phyloP scores from a whole-genome alignment of 2,797 vertebrate species.

The Pangasius larnaudii region DNA sequence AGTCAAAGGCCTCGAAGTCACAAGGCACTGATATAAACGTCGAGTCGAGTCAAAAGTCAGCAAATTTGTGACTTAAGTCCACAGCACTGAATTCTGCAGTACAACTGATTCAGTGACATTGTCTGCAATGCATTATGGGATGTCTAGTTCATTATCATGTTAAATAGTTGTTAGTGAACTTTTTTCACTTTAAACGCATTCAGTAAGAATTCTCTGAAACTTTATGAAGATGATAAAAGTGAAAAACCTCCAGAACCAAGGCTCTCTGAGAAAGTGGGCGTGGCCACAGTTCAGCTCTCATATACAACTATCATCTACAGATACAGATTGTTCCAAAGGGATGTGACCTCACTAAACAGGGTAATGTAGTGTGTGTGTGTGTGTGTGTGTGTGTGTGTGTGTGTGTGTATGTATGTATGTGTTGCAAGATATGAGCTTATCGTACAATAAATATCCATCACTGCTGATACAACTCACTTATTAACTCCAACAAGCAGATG shows the following conservation, averaged over 20 bases:
- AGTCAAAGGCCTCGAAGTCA: no score
- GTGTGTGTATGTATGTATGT: background rate
- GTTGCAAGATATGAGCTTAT: slow-evolving; percentile 48
- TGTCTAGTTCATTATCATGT: background rate
- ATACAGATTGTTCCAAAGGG: background rate
- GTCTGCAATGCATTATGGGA: background rate
- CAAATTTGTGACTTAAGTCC: background rate
- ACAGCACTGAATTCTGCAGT: no score
- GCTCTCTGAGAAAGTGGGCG: background rate
- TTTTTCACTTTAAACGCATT: background rate
- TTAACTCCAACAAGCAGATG: slow-evolving; percentile 65
- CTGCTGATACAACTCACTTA: slow-evolving; percentile 59
- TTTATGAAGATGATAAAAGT: background rate
- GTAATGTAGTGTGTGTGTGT: background rate
- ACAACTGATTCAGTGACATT: background rate
- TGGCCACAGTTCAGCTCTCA: background rate
- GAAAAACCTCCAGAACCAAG: background rate
- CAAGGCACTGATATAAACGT: background rate
- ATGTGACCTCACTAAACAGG: background rate
- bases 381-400: slow-evolving; percentile 17
- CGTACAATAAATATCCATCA: slow-evolving; percentile 63
- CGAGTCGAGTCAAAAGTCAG: background rate
- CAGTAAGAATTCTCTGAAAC: background rate
- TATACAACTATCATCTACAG: background rate
- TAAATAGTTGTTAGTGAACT: no score